phyloP scores from a whole-genome alignment of 2,888 invertebrate genomes.

The Bombylius major region DNA sequence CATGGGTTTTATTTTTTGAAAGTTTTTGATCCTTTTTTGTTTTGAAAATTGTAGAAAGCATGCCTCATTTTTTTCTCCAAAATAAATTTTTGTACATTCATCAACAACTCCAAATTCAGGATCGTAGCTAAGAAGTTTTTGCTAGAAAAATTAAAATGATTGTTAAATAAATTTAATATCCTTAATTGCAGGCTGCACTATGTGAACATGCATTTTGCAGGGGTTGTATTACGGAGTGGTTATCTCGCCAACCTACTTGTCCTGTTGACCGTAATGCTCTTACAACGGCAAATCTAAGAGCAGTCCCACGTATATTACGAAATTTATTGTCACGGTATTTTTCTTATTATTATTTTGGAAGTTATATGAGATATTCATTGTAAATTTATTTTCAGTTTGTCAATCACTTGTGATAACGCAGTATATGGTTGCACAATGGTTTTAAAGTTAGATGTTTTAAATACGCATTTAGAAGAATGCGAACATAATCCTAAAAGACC shows the following conservation, averaged over 20 bases:
- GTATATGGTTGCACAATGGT: slow-evolving; percentile 73
- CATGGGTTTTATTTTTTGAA: too few species aligned
- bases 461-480: slow-evolving; percentile 82
- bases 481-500: slow-evolving; percentile 90
- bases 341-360: neutral
- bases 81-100: too few species aligned
- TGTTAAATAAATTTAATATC: neutral
- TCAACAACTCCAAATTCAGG: too few species aligned
- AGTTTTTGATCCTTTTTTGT: too few species aligned
- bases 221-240: slow-evolving; percentile 90
- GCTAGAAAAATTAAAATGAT: too few species aligned
- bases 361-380: too few species aligned
- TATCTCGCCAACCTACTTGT: slow-evolving; percentile 84
- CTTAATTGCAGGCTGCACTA: slow-evolving; percentile 61
- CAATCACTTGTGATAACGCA: slow-evolving; percentile 84
- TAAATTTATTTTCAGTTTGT: slow-evolving; percentile 44
- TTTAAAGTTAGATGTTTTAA: slow-evolving; percentile 74
- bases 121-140: too few species aligned
- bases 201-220: slow-evolving; percentile 96
- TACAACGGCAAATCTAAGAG: slow-evolving; percentile 76
- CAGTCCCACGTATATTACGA: slow-evolving; percentile 84
- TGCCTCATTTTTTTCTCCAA: too few species aligned
- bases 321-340: slow-evolving; percentile 72
- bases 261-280: slow-evolving; percentile 87
- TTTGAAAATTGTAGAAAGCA: too few species aligned